Base-by-base conservation (phyloP, 2,888 invertebrate species). In the Zhengitettix transpicula region DNA sequence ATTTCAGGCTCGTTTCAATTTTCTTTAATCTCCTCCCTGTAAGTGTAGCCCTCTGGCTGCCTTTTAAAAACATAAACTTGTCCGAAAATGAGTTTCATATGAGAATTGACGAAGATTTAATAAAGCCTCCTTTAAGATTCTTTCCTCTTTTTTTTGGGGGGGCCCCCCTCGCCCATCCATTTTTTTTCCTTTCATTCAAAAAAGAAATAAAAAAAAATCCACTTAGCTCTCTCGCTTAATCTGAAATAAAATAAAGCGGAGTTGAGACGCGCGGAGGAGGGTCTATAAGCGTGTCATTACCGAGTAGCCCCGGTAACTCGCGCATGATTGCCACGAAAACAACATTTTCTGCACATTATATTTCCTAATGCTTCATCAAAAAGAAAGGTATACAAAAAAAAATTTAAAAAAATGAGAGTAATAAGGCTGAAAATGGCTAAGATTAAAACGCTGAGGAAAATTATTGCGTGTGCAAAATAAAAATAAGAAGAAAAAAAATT, bases 101-200 rank as follows among this genome's bases (percentile, higher is more conserved):
- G 65, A 64, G 64, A 62, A 65, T 65, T 63, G 64, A 64, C 65
- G 60, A 64, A 64, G 63, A 65, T 65, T 63, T 65, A 64, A 65
- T 65, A 65, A 65, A 60, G 62, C 60, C 56, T 60, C 58, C 44
- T 53, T 58, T 60, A 54, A 56, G 56, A 60, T 28, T 28, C 28
- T 28, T 56, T 60, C 58, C 54, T n/a, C 58, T 63, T 57, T 61
- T 58, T 15, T 17, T 14, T 47, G 52, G n/a, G n/a, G n/a, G n/a
- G n/a, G n/a, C n/a, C n/a, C n/a, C 42, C n/a, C 9, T n/a, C 11
- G 15, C 17, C 17, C n/a, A 42, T 55, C 42, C 53, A 42, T 8
- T 52, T 52, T 41, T 52, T 40, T 16, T 17, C 40, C 11, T 16
- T 12, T 28, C 16, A 53, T 16, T 11, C 17, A 53, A 16, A 28